phyloP scores from a whole-genome alignment of 37 sponge, comb jelly and placozoan species.

The Geodia barretti region DNA sequence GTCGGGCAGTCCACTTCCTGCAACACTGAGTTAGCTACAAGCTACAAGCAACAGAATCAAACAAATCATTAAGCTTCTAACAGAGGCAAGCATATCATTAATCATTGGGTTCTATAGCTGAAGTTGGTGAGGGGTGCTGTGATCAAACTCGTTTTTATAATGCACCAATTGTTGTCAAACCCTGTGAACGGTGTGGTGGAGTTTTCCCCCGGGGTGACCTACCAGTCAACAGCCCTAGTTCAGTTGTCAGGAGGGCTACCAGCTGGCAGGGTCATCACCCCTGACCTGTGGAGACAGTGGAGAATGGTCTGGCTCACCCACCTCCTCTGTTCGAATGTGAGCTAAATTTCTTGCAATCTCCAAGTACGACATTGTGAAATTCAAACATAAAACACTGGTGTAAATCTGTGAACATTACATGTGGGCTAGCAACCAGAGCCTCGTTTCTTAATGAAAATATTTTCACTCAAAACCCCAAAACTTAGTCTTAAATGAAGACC shows the following conservation, averaged over 20 bases:
- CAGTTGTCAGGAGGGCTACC: conserved; percentile 14
- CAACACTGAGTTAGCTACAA: background rate
- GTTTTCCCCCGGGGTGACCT: background rate
- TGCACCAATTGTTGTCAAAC: no score
- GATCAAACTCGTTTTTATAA: no score
- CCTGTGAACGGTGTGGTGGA: background rate
- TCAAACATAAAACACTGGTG: no score
- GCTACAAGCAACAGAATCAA: background rate
- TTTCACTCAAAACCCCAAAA: background rate
- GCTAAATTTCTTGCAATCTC: no score
- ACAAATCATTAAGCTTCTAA: no score
- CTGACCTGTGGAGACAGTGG: conserved; percentile 18
- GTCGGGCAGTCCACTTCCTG: background rate
- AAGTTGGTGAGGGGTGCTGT: no score
- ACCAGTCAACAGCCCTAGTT: background rate
- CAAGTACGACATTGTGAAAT: no score
- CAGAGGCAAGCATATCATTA: no score
- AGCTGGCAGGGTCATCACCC: background rate
- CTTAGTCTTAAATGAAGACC: background rate
- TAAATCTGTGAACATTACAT: no score
- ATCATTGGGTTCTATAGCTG: no score
- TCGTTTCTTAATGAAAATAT: background rate
- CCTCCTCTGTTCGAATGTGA: conserved; percentile 12
- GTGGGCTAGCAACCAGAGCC: no score
- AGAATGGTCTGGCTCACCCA: conserved; percentile 6